phyloP scores from a whole-genome alignment of 2,797 vertebrate genomes.

The Tapera naevia region DNA sequence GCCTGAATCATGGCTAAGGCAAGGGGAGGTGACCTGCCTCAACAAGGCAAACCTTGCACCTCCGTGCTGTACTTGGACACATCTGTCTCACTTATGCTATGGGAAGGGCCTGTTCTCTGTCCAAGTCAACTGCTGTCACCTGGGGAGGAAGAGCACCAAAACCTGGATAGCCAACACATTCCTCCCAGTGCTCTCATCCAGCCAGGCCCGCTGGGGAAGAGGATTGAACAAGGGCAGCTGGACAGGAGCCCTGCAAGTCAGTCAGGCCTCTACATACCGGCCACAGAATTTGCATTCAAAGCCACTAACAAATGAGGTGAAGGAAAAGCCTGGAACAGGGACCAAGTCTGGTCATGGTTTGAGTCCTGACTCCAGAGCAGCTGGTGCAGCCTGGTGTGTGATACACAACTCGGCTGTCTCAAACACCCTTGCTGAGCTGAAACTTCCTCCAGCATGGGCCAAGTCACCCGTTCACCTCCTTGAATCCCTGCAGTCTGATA shows the following conservation, averaged over 20 bases:
- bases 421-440: background rate
- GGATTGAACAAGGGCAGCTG: background rate
- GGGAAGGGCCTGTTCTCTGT: background rate
- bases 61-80: background rate
- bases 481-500: background rate
- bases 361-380: slow-evolving; percentile 16
- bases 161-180: background rate
- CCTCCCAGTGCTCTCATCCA: background rate
- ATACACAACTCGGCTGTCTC: background rate
- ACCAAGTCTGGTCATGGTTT: background rate
- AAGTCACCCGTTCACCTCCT: background rate
- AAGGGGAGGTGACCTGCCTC: background rate
- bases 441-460: background rate
- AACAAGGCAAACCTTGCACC: background rate
- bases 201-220: background rate
- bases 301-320: slow-evolving; percentile 21
- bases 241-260: background rate
- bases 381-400: background rate
- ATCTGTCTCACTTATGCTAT: rapidly evolving
- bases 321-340: background rate
- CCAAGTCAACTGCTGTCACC: background rate
- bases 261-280: background rate
- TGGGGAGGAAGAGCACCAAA: background rate
- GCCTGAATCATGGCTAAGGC: background rate
- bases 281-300: slow-evolving; percentile 5